phyloP scores from a whole-genome alignment of 2,113 vertebrate species.

The Notiomystis cincta region DNA sequence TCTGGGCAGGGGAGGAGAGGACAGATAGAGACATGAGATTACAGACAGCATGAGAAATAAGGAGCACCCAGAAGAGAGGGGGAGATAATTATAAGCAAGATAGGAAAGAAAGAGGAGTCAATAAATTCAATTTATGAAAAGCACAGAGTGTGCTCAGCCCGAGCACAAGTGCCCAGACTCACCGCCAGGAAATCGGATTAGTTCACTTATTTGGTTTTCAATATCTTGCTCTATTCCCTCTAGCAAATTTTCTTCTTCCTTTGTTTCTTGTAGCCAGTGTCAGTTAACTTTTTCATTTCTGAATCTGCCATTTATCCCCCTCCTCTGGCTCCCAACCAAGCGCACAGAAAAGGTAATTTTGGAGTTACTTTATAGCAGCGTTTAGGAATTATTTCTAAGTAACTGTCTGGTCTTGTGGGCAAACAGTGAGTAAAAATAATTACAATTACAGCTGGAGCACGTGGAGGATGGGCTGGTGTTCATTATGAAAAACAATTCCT shows the following conservation, averaged over 20 bases:
- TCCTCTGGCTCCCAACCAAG: background rate
- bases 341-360: background rate
- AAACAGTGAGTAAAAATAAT: constrained; percentile 27
- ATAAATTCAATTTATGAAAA: constrained; percentile 67
- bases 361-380: background rate
- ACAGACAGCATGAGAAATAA: constrained; percentile 12
- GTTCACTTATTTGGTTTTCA: constrained; percentile 45
- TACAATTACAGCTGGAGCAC: background rate
- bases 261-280: constrained; percentile 24
- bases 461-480: constrained; percentile 31
- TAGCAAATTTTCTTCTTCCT: constrained; percentile 25
- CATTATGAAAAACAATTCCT: constrained; percentile 44
- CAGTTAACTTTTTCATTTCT: constrained; percentile 53
- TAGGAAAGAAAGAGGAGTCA: constrained; percentile 59
- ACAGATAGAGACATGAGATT: constrained; percentile 58
- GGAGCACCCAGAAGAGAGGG: constrained; percentile 38
- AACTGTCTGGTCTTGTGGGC: constrained; percentile 25
- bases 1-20: constrained; percentile 37
- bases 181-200: constrained; percentile 50
- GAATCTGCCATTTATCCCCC: background rate
- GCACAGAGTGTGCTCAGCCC: constrained; percentile 32
- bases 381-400: constrained; percentile 3
- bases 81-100: constrained; percentile 48
- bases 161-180: background rate
- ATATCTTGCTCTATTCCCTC: constrained; percentile 36